Conservation (phyloP, 2,113 vertebrate genomes). For the Lucifuga dentata region DNA sequence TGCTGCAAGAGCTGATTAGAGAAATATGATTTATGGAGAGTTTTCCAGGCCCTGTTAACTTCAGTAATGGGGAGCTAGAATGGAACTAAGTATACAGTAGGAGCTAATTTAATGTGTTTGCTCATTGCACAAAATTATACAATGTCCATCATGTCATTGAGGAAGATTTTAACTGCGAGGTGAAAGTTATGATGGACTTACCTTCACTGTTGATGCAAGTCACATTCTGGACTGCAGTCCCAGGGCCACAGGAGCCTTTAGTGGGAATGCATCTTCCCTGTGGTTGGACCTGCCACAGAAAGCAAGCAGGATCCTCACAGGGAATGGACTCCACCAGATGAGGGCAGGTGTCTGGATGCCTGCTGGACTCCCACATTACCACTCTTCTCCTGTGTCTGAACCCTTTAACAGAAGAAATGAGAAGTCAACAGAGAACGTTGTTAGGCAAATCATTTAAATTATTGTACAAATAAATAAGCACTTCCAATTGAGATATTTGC, state of each 20-base stretch:
- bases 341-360: conserved; percentile 79
- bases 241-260: conserved; percentile 86
- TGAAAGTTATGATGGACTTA: conserved; percentile 57
- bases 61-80: no score
- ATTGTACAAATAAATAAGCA: background rate
- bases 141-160: background rate
- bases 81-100: no score
- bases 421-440: background rate
- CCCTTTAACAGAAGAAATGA: conserved; percentile 76
- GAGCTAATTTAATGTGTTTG: no score
- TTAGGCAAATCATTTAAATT: conserved; percentile 13
- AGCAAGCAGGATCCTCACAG: conserved; percentile 90
- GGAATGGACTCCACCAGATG: conserved; percentile 90
- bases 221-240: conserved; percentile 81
- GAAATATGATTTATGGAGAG: no score
- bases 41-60: no score
- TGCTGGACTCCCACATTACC: conserved; percentile 81
- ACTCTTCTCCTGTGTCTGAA: conserved; percentile 88
- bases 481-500: background rate
- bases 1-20: no score
- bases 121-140: background rate
- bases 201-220: conserved; percentile 86
- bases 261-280: conserved; percentile 83
- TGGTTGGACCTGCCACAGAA: conserved; percentile 82
- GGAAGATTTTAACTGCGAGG: conserved; percentile 1